A percentile compares a stretch with the other conserved stretches of the same genome.
phyloP scores from a whole-genome alignment of 2,797 vertebrate species.

The Chelidonichthys spinosus region DNA sequence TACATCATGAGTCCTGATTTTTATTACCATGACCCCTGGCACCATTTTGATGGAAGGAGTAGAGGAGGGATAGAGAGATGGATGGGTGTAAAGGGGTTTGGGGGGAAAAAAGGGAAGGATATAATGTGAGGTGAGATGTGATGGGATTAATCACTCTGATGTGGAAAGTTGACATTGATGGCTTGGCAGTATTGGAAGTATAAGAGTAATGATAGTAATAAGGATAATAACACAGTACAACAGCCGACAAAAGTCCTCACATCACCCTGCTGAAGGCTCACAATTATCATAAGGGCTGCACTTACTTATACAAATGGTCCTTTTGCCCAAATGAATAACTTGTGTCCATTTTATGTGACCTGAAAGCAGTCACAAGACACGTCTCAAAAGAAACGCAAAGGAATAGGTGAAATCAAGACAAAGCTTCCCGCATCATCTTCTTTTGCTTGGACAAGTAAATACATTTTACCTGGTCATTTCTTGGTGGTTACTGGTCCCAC shows the following conservation, averaged over 20 bases:
- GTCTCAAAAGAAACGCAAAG: neutral
- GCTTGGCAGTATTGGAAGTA: slow-evolving; percentile 28
- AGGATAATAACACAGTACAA: neutral
- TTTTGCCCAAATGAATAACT: neutral
- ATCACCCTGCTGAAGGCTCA: neutral
- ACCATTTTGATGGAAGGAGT: slow-evolving; percentile 47
- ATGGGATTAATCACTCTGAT: slow-evolving; percentile 49
- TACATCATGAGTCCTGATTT: slow-evolving; percentile 55
- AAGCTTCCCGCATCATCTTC: neutral
- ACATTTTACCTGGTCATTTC: neutral
- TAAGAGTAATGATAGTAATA: slow-evolving; percentile 13
- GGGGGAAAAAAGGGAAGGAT: slow-evolving; percentile 19
- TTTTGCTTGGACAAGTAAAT: neutral
- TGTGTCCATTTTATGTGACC: neutral
- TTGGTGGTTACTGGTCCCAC: neutral
- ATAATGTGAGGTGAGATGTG: slow-evolving; percentile 43
- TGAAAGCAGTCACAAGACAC: neutral
- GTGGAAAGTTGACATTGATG: slow-evolving; percentile 26
- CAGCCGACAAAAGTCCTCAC: neutral
- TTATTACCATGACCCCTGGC: slow-evolving; percentile 70
- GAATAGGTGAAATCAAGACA: neutral
- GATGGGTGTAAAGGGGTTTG: slow-evolving; percentile 49
- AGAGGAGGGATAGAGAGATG: slow-evolving; percentile 39
- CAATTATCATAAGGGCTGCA: neutral
- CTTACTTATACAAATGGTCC: neutral